Percentiles rank a stretch among this genome's conserved stretches.
These are phyloP conservation scores for Lottia scabra DNA, from an alignment of 2,888 invertebrate species.

Conservation along the genomic window DNA sequence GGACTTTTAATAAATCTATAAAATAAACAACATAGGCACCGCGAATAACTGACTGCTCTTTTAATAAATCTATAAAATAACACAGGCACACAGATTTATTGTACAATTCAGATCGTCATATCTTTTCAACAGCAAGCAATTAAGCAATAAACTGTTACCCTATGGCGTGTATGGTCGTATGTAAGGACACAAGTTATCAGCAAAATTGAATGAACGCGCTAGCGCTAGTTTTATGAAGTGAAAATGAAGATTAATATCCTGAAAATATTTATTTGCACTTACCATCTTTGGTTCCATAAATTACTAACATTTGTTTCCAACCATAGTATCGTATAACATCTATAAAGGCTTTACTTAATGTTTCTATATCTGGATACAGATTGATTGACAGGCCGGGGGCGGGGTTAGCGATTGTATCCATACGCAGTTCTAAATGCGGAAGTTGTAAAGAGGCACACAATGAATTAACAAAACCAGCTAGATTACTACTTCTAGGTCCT, in stretches of 20 bases:
- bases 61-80: constrained; percentile 75
- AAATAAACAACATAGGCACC: constrained; percentile 20
- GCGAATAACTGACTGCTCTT: constrained; percentile 79
- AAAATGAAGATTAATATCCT: too few species aligned
- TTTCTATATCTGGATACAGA: constrained; percentile 81
- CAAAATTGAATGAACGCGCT: too few species aligned
- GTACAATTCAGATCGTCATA: too few species aligned
- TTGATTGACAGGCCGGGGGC: constrained; percentile 89
- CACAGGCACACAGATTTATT: too few species aligned
- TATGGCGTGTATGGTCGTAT: too few species aligned
- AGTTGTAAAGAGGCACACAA: constrained; percentile 86
- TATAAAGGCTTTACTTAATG: constrained; percentile 84
- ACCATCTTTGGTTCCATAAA: constrained; percentile 87
- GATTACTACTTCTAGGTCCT: constrained; percentile 80
- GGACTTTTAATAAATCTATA: constrained; percentile 79
- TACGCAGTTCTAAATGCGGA: constrained; percentile 85
- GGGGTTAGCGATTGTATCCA: constrained; percentile 65
- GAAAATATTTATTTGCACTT: too few species aligned
- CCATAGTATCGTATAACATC: constrained; percentile 83
- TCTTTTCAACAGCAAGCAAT: too few species aligned
- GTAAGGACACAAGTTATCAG: too few species aligned
- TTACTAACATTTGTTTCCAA: constrained; percentile 87
- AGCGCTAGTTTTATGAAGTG: too few species aligned
- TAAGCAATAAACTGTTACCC: too few species aligned
- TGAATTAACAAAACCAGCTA: constrained; percentile 83